Percentiles rank a stretch among this genome's conserved stretches.
Conservation (phyloP, 2,797 vertebrate species). For the Tachyglossus aculeatus region DNA sequence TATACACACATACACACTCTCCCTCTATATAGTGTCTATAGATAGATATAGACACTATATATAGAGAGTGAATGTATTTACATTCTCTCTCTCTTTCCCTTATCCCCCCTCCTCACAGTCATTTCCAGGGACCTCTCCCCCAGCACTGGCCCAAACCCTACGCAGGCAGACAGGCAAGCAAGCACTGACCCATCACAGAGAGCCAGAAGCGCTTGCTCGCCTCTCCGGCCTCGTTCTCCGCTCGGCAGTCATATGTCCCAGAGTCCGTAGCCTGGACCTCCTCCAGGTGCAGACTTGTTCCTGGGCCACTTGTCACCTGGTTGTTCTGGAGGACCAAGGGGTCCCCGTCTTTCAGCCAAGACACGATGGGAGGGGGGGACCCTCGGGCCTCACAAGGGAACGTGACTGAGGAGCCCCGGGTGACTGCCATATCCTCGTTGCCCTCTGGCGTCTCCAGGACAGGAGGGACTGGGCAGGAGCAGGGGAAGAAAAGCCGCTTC, state of each 20-base stretch:
- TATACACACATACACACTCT: too few relatives aligned
- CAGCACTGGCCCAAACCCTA: neutral
- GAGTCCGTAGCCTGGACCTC: slow-evolving; percentile 66
- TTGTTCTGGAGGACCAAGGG: slow-evolving; percentile 77
- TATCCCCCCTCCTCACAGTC: neutral
- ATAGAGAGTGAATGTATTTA: too few relatives aligned
- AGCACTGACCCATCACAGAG: slow-evolving; percentile 81
- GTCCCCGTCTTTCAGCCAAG: slow-evolving; percentile 87
- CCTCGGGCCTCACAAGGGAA: slow-evolving; percentile 87
- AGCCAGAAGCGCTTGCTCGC: slow-evolving; percentile 88
- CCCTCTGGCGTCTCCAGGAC: slow-evolving; percentile 79
- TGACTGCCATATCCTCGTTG: slow-evolving; percentile 79
- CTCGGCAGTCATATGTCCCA: slow-evolving; percentile 87
- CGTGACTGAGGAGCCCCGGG: slow-evolving; percentile 81
- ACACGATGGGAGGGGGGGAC: slow-evolving; percentile 80
- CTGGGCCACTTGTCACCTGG: slow-evolving; percentile 72
- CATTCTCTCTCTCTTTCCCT: too few relatives aligned
- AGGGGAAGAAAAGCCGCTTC: slow-evolving; percentile 10
- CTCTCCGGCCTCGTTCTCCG: slow-evolving; percentile 84
- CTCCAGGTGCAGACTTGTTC: slow-evolving; percentile 78
- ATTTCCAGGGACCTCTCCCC: accelerated
- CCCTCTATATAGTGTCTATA: too few relatives aligned
- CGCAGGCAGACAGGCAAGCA: accelerated
- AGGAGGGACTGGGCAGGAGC: slow-evolving; percentile 81
- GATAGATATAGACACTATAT: too few relatives aligned